These are phyloP conservation scores for Drepanosiphum platanoidis DNA, from an alignment of 2,888 invertebrate genomes.

Conservation along the genomic window DNA sequence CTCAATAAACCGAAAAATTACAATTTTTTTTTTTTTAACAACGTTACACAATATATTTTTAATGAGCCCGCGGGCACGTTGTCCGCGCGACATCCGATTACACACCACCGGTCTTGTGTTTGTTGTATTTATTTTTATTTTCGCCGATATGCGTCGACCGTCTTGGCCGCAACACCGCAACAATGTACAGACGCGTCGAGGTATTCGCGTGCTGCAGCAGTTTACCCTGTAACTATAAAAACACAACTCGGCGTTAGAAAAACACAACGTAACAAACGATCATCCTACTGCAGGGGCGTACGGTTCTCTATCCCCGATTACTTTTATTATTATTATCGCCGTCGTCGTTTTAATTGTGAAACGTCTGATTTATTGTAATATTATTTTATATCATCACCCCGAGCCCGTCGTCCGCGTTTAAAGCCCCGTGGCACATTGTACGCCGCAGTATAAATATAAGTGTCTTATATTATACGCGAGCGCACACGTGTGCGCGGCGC, in stretches of 20 bases:
- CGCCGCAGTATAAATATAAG: not conserved
- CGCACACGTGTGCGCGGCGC: not conserved
- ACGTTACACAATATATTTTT: not conserved
- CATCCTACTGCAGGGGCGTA: too few species aligned
- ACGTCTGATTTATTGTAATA: not conserved
- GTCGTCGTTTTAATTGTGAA: not conserved
- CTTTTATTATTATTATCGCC: not conserved
- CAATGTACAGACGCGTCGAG: not conserved
- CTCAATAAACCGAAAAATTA: not conserved
- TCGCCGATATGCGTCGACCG: not conserved
- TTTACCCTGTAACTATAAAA: conserved; percentile 41
- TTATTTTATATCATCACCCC: not conserved
- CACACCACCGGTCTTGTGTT: not conserved
- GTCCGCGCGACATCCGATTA: not conserved
- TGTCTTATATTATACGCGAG: not conserved
- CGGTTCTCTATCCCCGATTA: too few species aligned
- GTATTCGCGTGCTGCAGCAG: not conserved
- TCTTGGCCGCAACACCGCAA: not conserved
- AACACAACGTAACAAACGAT: not conserved
- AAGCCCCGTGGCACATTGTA: not conserved
- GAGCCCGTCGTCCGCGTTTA: not conserved
- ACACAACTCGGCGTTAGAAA: not conserved
- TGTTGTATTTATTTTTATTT: too few species aligned
- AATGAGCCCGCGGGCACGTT: not conserved
- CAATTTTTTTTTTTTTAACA: not conserved